A percentile compares a stretch with the other conserved stretches of the same genome.
These are phyloP conservation scores for Apantesis nais DNA, from an alignment of 2,888 invertebrate species.

Conservation along the genomic window DNA sequence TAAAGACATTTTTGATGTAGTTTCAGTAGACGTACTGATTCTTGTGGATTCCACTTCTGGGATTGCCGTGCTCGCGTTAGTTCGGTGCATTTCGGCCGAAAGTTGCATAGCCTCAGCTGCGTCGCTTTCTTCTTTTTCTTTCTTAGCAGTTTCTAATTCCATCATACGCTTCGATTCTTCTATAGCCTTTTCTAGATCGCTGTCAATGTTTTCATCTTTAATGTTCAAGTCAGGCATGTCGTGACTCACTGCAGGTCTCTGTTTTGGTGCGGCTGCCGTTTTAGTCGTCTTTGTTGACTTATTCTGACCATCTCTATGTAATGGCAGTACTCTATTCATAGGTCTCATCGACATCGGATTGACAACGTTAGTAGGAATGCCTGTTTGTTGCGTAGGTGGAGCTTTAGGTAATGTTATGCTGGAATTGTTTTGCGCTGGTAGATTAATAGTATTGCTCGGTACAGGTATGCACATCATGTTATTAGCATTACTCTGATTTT, in stretches of 20 bases:
- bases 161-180: conserved; percentile 82
- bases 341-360: conserved; percentile 89
- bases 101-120: conserved; percentile 71
- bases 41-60: conserved; percentile 48
- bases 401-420: conserved; percentile 87
- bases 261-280: conserved; percentile 63
- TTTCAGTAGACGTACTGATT: conserved; percentile 50
- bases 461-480: conserved; percentile 81
- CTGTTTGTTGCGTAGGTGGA: conserved; percentile 85
- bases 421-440: conserved; percentile 80
- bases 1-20: conserved; percentile 70
- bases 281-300: conserved; percentile 72
- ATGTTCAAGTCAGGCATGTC: conserved; percentile 83
- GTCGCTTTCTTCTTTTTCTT: conserved; percentile 78
- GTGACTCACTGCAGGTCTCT: conserved; percentile 69
- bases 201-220: conserved; percentile 82
- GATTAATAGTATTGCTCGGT: conserved; percentile 76
- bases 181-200: conserved; percentile 81
- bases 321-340: conserved; percentile 91
- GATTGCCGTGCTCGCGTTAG: conserved; percentile 65
- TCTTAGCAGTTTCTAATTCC: conserved; percentile 77
- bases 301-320: conserved; percentile 89
- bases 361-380: conserved; percentile 90
- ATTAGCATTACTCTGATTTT: conserved; percentile 69
- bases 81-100: conserved; percentile 69